Conservation (phyloP, 2,888 invertebrate species). For the Drosophila prolongata region DNA sequence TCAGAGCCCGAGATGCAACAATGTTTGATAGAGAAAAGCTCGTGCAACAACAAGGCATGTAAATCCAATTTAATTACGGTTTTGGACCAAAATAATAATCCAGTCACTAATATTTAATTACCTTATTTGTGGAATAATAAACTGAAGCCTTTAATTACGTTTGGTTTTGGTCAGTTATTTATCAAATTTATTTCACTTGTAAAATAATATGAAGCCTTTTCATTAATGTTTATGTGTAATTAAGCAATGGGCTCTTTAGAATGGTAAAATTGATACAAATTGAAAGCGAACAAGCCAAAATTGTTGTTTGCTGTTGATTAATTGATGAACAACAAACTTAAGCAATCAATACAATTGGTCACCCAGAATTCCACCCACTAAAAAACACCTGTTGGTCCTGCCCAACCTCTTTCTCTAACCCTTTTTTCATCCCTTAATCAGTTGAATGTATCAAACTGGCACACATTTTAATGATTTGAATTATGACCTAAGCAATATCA, state of each 20-base stretch:
- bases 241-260: no score
- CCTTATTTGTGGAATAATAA: neutral
- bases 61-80: slow-evolving; percentile 11
- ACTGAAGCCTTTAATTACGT: neutral
- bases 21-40: neutral
- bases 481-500: no score
- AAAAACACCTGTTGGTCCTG: slow-evolving; percentile 8
- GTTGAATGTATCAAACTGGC: neutral
- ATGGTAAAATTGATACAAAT: neutral
- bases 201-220: neutral
- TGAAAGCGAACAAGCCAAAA: neutral
- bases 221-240: neutral
- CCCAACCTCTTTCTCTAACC: neutral
- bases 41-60: neutral
- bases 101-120: neutral
- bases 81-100: neutral
- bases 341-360: neutral
- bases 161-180: neutral
- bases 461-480: neutral
- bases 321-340: neutral
- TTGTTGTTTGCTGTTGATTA: neutral
- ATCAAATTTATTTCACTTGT: neutral
- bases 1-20: slow-evolving; percentile 4
- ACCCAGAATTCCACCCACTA: neutral
- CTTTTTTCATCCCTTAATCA: slow-evolving; percentile 3